Conservation (phyloP, 2,888 invertebrate species). For the Polydrusus cervinus region DNA sequence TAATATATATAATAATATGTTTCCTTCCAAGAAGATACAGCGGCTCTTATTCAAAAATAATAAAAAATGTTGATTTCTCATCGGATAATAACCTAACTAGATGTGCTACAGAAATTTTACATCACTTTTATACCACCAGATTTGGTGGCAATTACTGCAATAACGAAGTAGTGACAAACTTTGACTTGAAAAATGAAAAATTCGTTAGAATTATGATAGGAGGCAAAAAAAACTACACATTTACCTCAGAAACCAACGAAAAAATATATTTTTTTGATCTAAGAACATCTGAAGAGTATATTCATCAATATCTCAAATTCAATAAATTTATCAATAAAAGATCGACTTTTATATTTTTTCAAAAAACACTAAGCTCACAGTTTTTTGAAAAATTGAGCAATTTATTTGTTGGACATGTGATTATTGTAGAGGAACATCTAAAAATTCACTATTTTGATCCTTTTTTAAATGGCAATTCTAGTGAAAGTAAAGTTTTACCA, state of each 20-base stretch:
- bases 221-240: background rate
- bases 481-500: background rate
- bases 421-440: background rate
- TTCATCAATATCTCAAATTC: background rate
- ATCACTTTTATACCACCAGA: background rate
- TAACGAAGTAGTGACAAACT: background rate
- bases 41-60: background rate
- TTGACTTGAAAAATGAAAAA: conserved; percentile 3
- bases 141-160: background rate
- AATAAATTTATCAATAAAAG: background rate
- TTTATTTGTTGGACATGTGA: background rate
- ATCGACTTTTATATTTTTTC: background rate
- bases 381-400: background rate
- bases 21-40: background rate
- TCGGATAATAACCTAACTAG: background rate
- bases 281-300: background rate
- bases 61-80: background rate
- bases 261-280: conserved; percentile 15
- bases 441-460: background rate
- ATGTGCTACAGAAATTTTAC: background rate
- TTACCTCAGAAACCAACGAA: background rate
- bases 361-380: background rate
- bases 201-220: background rate
- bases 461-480: background rate
- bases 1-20: background rate